Percentiles rank a stretch among this genome's conserved stretches.
phyloP scores from a whole-genome alignment of 2,797 vertebrate species.

The Hafferia zeledoni region DNA sequence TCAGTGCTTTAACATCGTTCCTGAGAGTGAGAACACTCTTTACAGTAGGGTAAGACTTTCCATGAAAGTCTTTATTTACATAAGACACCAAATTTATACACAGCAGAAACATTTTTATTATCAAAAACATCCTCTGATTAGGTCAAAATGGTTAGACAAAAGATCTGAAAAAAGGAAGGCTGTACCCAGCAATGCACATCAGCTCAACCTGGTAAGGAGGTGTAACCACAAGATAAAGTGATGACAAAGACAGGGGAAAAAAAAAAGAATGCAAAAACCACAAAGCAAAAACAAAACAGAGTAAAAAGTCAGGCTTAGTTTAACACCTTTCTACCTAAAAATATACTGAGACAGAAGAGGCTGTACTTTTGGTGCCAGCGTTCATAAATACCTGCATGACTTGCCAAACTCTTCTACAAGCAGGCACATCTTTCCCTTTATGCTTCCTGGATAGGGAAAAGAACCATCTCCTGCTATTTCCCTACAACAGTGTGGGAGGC shows the following conservation, averaged over 20 bases:
- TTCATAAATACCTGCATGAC: neutral
- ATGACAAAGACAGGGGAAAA: neutral
- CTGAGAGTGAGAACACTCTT: neutral
- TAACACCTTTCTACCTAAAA: conserved; percentile 56
- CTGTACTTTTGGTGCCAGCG: neutral
- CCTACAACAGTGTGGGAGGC: neutral
- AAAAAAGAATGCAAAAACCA: neutral
- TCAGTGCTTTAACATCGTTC: neutral
- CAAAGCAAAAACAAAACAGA: neutral
- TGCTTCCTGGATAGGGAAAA: neutral
- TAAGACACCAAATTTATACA: neutral
- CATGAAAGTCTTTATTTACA: neutral
- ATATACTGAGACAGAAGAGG: neutral
- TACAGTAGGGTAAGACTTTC: neutral
- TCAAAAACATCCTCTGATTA: neutral
- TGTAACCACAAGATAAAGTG: conserved; percentile 5
- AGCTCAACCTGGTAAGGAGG: conserved; percentile 29
- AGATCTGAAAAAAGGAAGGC: neutral
- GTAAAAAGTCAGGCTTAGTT: neutral
- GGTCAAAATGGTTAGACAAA: neutral
- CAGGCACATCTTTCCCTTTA: neutral
- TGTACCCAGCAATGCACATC: neutral
- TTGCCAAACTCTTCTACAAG: neutral
- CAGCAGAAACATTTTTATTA: neutral
- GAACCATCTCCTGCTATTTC: neutral